Conservation (phyloP, 2,113 vertebrate species). For the Otus sunia region DNA sequence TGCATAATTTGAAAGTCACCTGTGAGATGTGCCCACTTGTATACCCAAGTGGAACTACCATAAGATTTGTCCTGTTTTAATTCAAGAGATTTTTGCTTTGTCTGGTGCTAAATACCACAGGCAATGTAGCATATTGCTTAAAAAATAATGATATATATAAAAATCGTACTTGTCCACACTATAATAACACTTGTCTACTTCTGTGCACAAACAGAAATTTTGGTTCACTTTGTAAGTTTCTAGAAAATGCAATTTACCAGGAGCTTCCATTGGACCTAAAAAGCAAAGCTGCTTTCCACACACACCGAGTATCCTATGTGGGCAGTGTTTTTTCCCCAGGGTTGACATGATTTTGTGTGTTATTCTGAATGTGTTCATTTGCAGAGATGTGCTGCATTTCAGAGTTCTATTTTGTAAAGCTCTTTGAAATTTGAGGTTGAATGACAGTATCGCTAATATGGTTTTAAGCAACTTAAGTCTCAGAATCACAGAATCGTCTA, state of each 20-base stretch:
- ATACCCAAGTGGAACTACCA: not conserved
- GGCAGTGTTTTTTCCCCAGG: not conserved
- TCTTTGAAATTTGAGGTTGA: not conserved
- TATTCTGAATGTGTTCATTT: not conserved
- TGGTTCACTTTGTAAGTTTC: not conserved
- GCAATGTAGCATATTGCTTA: not conserved
- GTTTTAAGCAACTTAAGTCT: not conserved
- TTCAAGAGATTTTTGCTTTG: not conserved
- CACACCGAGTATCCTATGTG: not conserved
- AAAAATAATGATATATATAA: not conserved
- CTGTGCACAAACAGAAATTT: not conserved
- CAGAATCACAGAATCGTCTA: too few relatives aligned
- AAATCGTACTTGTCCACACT: not conserved
- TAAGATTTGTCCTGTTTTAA: not conserved
- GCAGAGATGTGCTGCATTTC: not conserved
- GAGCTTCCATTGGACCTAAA: accelerated
- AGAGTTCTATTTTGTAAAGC: not conserved
- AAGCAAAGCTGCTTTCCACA: not conserved
- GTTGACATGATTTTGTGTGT: not conserved
- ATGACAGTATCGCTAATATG: not conserved
- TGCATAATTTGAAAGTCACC: not conserved
- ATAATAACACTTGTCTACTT: not conserved
- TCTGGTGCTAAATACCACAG: not conserved
- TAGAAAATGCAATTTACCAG: not conserved
- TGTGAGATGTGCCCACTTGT: not conserved